Evolutionary conservation across 2,113 vertebrate species (phyloP).

Genomic region (Oryzias javanicus): DNA sequence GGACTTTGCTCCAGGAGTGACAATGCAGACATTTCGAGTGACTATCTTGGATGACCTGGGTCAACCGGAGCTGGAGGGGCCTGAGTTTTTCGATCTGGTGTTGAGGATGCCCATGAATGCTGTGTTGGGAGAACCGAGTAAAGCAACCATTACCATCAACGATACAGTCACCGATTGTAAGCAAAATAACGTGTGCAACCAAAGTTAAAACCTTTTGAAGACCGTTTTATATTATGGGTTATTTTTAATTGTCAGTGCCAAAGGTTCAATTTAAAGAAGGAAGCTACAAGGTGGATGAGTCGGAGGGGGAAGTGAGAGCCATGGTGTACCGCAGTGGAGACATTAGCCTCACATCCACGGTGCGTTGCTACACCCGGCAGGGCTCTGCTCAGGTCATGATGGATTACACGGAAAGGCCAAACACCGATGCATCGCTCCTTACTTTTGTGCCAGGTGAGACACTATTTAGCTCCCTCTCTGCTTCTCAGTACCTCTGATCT

Average conservation of each 20-base stretch:
- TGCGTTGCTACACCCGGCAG: constrained; percentile 80
- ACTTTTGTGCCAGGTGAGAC: constrained; percentile 79
- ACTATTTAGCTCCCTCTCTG: background rate
- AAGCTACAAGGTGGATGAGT: constrained; percentile 77
- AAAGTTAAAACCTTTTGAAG: background rate
- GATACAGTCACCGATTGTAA: constrained; percentile 79
- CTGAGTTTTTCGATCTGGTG: constrained; percentile 82
- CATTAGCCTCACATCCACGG: constrained; percentile 72
- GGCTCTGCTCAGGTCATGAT: constrained; percentile 83
- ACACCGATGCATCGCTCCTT: constrained; percentile 76
- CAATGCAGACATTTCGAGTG: constrained; percentile 81
- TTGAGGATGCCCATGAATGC: constrained; percentile 82
- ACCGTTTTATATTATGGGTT: background rate
- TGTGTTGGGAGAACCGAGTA: constrained; percentile 82
- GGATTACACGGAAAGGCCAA: constrained; percentile 82
- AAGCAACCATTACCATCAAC: constrained; percentile 81
- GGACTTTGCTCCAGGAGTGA: constrained; percentile 83
- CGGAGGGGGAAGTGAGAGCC: constrained; percentile 69
- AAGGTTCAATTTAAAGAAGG: constrained; percentile 82
- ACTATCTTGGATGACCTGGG: constrained; percentile 83
- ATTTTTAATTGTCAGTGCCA: constrained; percentile 66
- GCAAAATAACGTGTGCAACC: constrained; percentile 23
- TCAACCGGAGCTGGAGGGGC: constrained; percentile 82
- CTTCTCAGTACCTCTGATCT: background rate
- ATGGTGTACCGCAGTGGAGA: constrained; percentile 79